phyloP scores from a whole-genome alignment of 2,113 vertebrate species.

The Apteryx owenii region DNA sequence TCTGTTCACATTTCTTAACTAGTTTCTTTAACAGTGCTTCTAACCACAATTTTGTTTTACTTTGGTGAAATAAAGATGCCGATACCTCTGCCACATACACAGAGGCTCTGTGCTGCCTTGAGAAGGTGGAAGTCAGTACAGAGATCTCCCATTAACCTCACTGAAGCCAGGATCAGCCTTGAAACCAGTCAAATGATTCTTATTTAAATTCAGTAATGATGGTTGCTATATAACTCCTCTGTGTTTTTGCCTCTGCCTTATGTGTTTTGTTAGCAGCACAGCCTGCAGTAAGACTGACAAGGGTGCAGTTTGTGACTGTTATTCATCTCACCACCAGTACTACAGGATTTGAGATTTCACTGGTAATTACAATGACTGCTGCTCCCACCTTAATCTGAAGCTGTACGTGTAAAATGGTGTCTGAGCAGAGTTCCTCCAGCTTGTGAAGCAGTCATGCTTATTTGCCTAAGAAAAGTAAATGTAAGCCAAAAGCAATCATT shows the following conservation, averaged over 20 bases:
- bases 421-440: slow-evolving; percentile 43
- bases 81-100: not conserved
- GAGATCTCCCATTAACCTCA: not conserved
- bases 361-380: slow-evolving; percentile 43
- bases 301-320: slow-evolving; percentile 10
- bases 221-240: not conserved
- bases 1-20: not conserved
- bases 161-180: not conserved
- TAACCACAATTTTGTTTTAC: not conserved
- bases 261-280: not conserved
- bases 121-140: not conserved
- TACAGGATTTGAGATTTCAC: slow-evolving; percentile 49
- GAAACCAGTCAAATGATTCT: not conserved
- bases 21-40: not conserved
- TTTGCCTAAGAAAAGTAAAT: slow-evolving; percentile 67
- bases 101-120: not conserved
- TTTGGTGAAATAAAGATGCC: not conserved
- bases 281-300: not conserved
- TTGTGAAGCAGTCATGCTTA: slow-evolving; percentile 50
- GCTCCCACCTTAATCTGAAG: not conserved
- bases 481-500: slow-evolving; percentile 57
- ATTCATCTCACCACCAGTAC: slow-evolving; percentile 38
- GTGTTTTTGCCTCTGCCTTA: not conserved
- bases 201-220: not conserved
- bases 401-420: slow-evolving; percentile 25